These are phyloP conservation scores for Oenanthe melanoleuca DNA, from an alignment of 2,113 vertebrate genomes.

Conservation along the genomic window DNA sequence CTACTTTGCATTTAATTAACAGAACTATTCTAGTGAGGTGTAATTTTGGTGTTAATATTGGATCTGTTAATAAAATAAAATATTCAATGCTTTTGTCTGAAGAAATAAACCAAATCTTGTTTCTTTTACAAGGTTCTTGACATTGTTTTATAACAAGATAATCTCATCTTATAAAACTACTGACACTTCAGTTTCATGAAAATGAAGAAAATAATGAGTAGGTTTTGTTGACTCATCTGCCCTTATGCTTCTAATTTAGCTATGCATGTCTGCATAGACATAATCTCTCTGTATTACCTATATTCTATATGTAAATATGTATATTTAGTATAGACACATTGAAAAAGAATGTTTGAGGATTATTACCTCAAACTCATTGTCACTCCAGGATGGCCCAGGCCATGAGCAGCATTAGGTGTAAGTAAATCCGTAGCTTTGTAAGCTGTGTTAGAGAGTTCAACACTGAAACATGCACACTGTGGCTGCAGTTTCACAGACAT, in stretches of 20 bases:
- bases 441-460: not conserved
- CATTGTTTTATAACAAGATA: not conserved
- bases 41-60: not conserved
- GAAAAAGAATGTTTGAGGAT: not conserved
- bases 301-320: not conserved
- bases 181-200: not conserved
- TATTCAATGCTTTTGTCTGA: not conserved
- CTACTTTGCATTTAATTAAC: not conserved
- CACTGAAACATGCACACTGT: not conserved
- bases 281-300: not conserved
- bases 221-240: not conserved
- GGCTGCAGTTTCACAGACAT: not conserved
- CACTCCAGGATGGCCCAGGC: not conserved
- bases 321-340: not conserved
- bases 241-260: not conserved
- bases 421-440: not conserved
- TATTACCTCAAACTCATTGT: not conserved
- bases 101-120: not conserved
- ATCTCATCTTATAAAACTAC: not conserved
- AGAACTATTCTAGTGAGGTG: not conserved
- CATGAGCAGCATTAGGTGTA: not conserved
- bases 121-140: not conserved
- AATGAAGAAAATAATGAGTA: not conserved
- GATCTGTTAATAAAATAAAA: not conserved
- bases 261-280: not conserved